A percentile compares a stretch with the other conserved stretches of the same genome.
These are phyloP conservation scores for Sepiola atlantica DNA, from an alignment of 2,888 invertebrate species.

Conservation along the genomic window DNA sequence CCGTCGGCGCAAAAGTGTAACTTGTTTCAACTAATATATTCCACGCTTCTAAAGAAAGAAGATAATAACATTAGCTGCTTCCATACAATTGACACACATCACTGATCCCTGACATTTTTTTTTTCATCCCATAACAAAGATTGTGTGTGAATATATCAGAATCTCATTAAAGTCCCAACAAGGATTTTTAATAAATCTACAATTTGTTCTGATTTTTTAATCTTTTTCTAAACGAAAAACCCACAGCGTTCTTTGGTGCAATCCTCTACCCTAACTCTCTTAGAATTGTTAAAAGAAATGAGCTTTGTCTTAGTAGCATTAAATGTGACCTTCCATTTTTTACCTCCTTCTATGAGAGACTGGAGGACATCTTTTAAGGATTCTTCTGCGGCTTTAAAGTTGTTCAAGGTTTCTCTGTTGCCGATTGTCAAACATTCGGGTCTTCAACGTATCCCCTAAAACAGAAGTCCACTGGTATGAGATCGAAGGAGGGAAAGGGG, in stretches of 20 bases:
- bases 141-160: not conserved
- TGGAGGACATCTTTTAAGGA: too few species aligned
- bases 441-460: too few species aligned
- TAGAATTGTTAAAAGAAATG: too few species aligned
- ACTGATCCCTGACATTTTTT: not conserved
- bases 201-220: not conserved
- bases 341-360: too few species aligned
- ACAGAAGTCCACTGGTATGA: too few species aligned
- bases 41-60: not conserved
- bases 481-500: too few species aligned
- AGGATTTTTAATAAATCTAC: not conserved
- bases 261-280: too few species aligned
- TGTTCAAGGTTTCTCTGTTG: too few species aligned
- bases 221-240: not conserved
- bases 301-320: too few species aligned
- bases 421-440: too few species aligned
- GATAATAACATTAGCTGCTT: not conserved
- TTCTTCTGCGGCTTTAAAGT: too few species aligned
- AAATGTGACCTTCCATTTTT: too few species aligned
- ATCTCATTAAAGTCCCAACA: not conserved
- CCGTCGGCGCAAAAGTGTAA: constrained; percentile 11
- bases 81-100: not conserved
- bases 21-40: not conserved
- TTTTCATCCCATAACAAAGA: not conserved
- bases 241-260: not conserved